phyloP scores from a whole-genome alignment of 2,113 vertebrate species.

The Poeciliopsis retropinna region DNA sequence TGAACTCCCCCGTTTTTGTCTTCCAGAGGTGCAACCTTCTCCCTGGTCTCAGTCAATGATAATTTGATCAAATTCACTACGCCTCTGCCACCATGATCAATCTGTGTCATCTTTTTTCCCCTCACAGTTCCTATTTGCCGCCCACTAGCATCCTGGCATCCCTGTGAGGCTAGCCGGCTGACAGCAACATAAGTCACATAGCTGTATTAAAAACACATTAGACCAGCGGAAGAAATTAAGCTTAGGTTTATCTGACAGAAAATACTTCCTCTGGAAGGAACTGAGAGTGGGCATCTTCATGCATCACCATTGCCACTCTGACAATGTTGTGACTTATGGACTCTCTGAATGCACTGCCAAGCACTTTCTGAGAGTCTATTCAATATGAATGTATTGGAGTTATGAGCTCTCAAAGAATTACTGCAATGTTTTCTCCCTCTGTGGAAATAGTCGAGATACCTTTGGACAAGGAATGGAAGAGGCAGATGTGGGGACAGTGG shows the following conservation, averaged over 20 bases:
- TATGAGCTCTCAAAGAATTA: slow-evolving; percentile 69
- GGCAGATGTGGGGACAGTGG: neutral
- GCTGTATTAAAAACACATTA: slow-evolving; percentile 86
- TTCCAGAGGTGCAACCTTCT: slow-evolving; percentile 51
- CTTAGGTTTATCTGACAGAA: slow-evolving; percentile 72
- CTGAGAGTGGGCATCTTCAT: slow-evolving; percentile 57
- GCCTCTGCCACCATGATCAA: slow-evolving; percentile 61
- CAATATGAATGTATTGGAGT: slow-evolving; percentile 73
- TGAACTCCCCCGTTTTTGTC: slow-evolving; percentile 26
- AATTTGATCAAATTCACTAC: slow-evolving; percentile 73
- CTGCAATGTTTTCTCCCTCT: slow-evolving; percentile 28
- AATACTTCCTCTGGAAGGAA: slow-evolving; percentile 64
- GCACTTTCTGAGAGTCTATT: slow-evolving; percentile 63
- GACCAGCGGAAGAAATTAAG: slow-evolving; percentile 77
- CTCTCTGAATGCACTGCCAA: slow-evolving; percentile 71
- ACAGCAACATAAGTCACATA: slow-evolving; percentile 81
- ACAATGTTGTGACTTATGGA: slow-evolving; percentile 79
- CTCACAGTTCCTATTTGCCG: slow-evolving; percentile 51
- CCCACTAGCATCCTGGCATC: slow-evolving; percentile 65
- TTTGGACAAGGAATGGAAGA: neutral
- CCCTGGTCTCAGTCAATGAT: slow-evolving; percentile 65
- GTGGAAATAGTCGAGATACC: slow-evolving; percentile 9
- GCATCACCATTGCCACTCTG: slow-evolving; percentile 71
- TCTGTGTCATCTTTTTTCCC: slow-evolving; percentile 62
- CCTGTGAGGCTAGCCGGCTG: slow-evolving; percentile 61